These are phyloP conservation scores for Andrena fulva DNA, from an alignment of 2,888 invertebrate genomes.

Conservation along the genomic window DNA sequence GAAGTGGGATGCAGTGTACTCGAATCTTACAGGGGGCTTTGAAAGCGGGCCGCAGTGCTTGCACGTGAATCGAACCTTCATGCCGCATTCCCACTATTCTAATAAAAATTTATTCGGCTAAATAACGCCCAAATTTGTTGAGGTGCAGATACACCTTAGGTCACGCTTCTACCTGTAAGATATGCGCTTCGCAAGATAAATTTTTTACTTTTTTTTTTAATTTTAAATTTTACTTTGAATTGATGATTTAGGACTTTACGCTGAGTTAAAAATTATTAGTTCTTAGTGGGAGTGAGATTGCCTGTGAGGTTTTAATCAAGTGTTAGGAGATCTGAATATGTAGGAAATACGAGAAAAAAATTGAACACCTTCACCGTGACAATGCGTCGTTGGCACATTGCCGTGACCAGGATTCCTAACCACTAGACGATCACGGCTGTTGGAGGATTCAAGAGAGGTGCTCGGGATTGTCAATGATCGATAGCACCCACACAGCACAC, in stretches of 20 bases:
- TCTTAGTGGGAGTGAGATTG: neutral
- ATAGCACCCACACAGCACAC: too few relatives aligned
- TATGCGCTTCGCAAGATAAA: too few relatives aligned
- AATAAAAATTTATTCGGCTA: too few relatives aligned
- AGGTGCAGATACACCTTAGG: too few relatives aligned
- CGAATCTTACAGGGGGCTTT: neutral
- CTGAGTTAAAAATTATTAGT: too few relatives aligned
- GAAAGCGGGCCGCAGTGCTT: neutral
- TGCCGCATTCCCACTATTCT: neutral
- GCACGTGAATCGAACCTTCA: neutral
- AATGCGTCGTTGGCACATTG: slow-evolving; percentile 72
- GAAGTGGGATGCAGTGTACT: neutral
- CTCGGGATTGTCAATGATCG: slow-evolving; percentile 11
- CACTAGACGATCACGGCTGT: slow-evolving; percentile 82
- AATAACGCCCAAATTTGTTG: too few relatives aligned
- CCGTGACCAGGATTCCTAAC: slow-evolving; percentile 85
- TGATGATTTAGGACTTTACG: too few relatives aligned
- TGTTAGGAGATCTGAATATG: neutral
- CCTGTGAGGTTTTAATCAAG: neutral
- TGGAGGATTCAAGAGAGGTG: slow-evolving; percentile 21
- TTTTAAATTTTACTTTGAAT: too few relatives aligned
- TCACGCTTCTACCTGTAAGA: too few relatives aligned
- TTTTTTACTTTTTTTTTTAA: too few relatives aligned
- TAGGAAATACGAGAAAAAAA: neutral
- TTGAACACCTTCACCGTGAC: slow-evolving; percentile 42